These are phyloP conservation scores for Clarias pachynema DNA, from an alignment of 2,797 vertebrate genomes.

Conservation along the genomic window DNA sequence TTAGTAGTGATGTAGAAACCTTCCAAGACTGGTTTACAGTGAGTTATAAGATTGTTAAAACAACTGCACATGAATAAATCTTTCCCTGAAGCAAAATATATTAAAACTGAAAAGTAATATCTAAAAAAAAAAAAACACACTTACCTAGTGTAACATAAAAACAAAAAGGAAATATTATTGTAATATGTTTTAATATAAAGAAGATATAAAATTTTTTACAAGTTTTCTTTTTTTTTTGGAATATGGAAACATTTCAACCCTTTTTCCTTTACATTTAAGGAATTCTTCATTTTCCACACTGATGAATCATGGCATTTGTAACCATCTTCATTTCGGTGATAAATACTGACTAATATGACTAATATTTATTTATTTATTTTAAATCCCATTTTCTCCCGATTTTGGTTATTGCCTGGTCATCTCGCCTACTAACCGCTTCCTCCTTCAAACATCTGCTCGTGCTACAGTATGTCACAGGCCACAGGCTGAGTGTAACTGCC, in stretches of 20 bases:
- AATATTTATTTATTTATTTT: background rate
- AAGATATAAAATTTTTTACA: background rate
- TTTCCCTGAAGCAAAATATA: background rate
- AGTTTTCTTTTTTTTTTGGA: background rate
- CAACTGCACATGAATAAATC: background rate
- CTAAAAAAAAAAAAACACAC: background rate
- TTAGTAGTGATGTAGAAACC: background rate
- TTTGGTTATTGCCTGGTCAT: background rate
- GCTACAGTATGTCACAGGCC: background rate
- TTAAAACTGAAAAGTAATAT: background rate
- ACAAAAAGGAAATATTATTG: background rate
- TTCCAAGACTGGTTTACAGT: background rate
- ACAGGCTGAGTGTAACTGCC: background rate
- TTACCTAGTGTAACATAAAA: background rate
- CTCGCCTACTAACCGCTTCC: constrained; percentile 1
- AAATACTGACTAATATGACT: background rate
- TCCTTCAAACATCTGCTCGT: background rate
- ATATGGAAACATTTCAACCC: background rate
- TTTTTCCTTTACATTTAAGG: background rate
- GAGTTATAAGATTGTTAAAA: background rate
- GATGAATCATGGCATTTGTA: background rate
- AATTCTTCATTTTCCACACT: background rate
- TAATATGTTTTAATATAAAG: background rate
- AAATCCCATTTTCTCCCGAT: background rate
- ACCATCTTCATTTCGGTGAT: background rate